phyloP scores from a whole-genome alignment of 2,113 vertebrate species.

The Cryptomyrus ogoouensis region DNA sequence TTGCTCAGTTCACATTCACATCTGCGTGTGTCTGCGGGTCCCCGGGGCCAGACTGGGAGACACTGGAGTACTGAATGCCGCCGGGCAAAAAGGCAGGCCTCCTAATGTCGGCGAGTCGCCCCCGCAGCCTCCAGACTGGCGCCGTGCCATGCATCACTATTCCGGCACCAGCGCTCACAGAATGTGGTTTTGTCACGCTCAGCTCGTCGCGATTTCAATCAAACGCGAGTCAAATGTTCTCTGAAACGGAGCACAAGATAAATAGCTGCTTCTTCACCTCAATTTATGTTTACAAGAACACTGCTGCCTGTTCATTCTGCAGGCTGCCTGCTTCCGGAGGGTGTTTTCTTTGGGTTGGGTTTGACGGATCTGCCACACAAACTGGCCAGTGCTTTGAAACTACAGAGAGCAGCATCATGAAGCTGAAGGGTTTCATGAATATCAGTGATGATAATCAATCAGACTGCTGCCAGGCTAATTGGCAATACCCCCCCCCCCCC shows the following conservation, averaged over 20 bases:
- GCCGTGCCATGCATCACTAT: background rate
- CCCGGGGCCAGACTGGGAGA: background rate
- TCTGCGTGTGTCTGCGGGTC: background rate
- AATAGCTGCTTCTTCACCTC: background rate
- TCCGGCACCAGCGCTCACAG: background rate
- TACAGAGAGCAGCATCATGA: background rate
- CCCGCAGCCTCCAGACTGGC: background rate
- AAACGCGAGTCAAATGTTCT: background rate
- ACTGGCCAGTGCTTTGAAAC: background rate
- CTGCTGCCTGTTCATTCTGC: background rate
- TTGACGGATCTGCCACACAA: background rate
- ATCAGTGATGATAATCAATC: background rate
- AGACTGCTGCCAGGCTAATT: background rate
- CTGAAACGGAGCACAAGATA: conserved; percentile 14
- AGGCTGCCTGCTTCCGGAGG: background rate
- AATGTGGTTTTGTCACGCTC: background rate
- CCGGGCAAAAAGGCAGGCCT: background rate
- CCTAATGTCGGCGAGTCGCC: background rate
- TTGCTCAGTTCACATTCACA: background rate
- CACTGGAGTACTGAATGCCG: background rate
- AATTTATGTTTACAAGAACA: conserved; percentile 10
- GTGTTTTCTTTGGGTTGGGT: background rate
- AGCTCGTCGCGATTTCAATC: background rate
- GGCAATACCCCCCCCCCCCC: background rate
- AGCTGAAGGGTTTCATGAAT: background rate